Base-by-base conservation (phyloP, 1,140 invertebrate genomes). In the Drosophila grimshawi region DNA sequence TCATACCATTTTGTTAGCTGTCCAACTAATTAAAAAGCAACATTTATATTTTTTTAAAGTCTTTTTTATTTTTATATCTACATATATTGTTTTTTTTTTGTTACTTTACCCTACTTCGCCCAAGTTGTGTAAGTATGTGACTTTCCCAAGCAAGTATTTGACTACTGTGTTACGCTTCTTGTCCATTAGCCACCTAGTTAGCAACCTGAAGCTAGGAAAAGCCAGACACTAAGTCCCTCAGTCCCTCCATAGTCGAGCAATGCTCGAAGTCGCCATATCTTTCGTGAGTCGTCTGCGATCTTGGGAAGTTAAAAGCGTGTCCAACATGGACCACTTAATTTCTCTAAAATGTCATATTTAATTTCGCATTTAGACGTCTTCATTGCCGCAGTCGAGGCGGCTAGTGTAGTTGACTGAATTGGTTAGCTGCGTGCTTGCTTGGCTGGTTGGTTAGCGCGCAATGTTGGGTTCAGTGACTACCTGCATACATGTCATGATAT, bases 361-460 rank as follows among this genome's bases (percentile, higher is more conserved):
- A 81, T 86, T 86, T 86, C 82, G 78, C 79, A 86, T 86, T 86
- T 86, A 80, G 73, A 86, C 80, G 80, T 80, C 80, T 80, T 86
- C 76, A 83, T 83, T 74, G 79, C 65, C 76, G 48, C 56, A 76
- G 61, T 76, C 45, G 45, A 62, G 60, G 59, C 63, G 61, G 61
- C 79, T 80, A 70, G 30, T 43, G 35, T 45, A 55, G 45, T 35
- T 43, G 55, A 43, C 59, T 65, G 55, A 37, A 33, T 33, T 33
- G 53, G 33, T 35, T 27, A 27, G 2, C 29, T 35, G 45, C 2
- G 11, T 46, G 33, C 7, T 32, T 63, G 32, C 5, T 35, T 67
- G 45, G 63, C 19, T 59, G 52, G 48, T 71, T 63, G 65, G 75
- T 65, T 61, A 79, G 71, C 75, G 57, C 49, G 55, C 19, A 19